Evolutionary conservation across 2,888 invertebrate species (phyloP), one percentile per base, ranked within the genome.

Genomic region (Laothoe populi): DNA sequence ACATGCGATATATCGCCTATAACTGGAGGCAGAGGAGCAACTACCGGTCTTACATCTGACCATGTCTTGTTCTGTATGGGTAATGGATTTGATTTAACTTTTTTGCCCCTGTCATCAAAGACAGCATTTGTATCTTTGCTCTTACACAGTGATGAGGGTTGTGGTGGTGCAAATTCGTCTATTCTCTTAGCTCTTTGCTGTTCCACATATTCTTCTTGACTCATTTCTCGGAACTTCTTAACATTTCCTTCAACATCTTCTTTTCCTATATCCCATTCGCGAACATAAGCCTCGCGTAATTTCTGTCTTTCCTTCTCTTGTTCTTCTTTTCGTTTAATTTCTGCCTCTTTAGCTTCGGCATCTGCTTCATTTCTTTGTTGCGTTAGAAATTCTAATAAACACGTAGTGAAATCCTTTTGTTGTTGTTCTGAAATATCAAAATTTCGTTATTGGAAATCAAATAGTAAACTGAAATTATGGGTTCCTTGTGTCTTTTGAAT

Each of bases 81-180:
- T 11, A 38, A 3, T 46, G 23, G 11, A 4, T 48, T 24, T n/a
- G 61, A 35, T 40, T 23, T 19, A 4, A 59, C 31, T 40, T 26
- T 45, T 42, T 38, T 21, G 10, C 93, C 93, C 44, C 72, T 82
- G 45, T 73, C 70, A 70, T 92, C 88, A 70, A 92, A 93, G 7
- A 70, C 68, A 44, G 74, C 73, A 21, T 74, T 74, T 1, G 79
- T 75, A 60, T 35, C 19, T 53, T 53, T 53, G 11, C 71, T 80
- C n/a, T 68, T 70, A 23, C 73, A 76, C 11, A 72, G 71, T 0
- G 77, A 68, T 4, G 79, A 62, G 44, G 7, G 19, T 70, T 82
- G 73, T 2, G 94, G 93, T 4, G 98, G 98, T 0, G 97, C 98
- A 87, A 98, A 98, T 82, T 98, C 97, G 0, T 93, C 78, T 24